These are phyloP conservation scores for Flabesymbios commensalis DNA, from an alignment of 2,888 invertebrate genomes.

Conservation along the genomic window DNA sequence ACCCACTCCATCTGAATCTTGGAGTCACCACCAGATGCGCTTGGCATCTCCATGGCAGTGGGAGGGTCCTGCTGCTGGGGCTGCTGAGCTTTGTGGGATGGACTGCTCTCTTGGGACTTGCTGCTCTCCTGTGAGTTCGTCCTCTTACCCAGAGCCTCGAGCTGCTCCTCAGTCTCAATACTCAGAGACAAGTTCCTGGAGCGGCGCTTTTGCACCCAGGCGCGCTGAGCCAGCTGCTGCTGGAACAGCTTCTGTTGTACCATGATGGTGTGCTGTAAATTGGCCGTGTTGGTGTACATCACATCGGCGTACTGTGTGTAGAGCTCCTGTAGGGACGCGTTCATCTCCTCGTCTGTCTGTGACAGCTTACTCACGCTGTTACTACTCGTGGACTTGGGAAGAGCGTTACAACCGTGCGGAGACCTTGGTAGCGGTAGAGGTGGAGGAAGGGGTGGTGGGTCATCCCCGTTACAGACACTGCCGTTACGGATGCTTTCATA, in stretches of 20 bases:
- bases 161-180: not conserved
- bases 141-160: not conserved
- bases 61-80: not conserved
- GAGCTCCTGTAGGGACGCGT: constrained; percentile 53
- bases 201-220: no score
- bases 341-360: constrained; percentile 17
- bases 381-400: constrained; percentile 21
- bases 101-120: not conserved
- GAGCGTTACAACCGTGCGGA: no score
- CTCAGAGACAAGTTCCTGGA: not conserved
- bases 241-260: constrained; percentile 69
- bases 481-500: no score
- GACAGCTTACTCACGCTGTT: constrained; percentile 20
- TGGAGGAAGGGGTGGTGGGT: not conserved
- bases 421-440: not conserved
- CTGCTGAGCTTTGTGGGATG: not conserved
- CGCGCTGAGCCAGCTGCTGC: constrained; percentile 45
- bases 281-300: constrained; percentile 74
- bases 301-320: constrained; percentile 66
- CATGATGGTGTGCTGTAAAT: constrained; percentile 72
- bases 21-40: constrained; percentile 21
- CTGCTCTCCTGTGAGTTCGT: not conserved
- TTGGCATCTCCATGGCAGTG: not conserved
- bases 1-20: constrained; percentile 68
- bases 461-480: no score